A percentile compares a stretch with the other conserved stretches of the same genome.
Evolutionary conservation across 1,140 invertebrate species (phyloP).

Genomic region (Popillia japonica): DNA sequence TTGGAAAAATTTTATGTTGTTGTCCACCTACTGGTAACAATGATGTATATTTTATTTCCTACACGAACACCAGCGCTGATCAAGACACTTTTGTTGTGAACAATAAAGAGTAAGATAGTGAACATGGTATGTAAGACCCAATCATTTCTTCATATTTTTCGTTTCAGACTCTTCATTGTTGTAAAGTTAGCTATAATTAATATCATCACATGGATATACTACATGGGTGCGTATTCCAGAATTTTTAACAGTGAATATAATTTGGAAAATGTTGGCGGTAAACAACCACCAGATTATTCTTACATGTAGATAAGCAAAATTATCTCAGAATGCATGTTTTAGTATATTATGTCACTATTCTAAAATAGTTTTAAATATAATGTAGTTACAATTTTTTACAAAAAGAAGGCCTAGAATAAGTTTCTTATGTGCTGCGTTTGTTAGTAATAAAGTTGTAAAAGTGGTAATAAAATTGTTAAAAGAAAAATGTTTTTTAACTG

Average conservation of each 20-base stretch:
- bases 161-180: background rate
- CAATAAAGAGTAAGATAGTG: constrained; percentile 13
- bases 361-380: too few species aligned
- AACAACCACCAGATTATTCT: background rate
- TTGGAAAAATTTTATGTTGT: constrained; percentile 9
- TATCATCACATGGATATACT: background rate
- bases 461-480: too few species aligned
- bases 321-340: background rate
- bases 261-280: background rate
- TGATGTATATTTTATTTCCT: background rate
- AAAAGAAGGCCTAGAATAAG: too few species aligned
- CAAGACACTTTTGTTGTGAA: background rate
- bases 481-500: too few species aligned
- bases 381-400: too few species aligned
- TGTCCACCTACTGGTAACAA: background rate
- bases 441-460: too few species aligned
- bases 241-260: background rate
- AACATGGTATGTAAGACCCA: background rate
- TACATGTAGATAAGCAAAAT: background rate
- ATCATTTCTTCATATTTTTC: background rate
- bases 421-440: too few species aligned
- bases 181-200: background rate
- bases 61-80: background rate
- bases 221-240: background rate
- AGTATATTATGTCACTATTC: too few species aligned